Evolutionary conservation across 2,797 vertebrate species (phyloP).

Genomic region (Centropyge bicolor): DNA sequence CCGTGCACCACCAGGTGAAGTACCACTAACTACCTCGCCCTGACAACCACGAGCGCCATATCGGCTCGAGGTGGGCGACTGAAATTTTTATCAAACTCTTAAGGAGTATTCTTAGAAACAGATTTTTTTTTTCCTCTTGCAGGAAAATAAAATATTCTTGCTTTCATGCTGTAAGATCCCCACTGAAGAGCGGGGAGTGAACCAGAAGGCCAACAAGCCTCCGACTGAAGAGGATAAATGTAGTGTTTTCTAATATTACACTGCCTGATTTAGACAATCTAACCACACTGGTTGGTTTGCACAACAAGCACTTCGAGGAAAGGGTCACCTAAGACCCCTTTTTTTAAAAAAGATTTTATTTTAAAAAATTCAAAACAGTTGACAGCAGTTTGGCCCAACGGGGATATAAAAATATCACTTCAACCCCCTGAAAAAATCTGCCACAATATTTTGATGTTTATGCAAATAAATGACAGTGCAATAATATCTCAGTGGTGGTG

Average conservation of each 20-base stretch:
- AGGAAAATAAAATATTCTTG: background rate
- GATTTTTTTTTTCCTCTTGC: background rate
- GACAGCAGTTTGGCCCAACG: slow-evolving; percentile 51
- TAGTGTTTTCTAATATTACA: slow-evolving; percentile 54
- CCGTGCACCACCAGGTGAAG: slow-evolving; percentile 69
- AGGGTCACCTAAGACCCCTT: slow-evolving; percentile 49
- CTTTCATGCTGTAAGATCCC: slow-evolving; percentile 30
- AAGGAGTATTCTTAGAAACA: slow-evolving; percentile 29
- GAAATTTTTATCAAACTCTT: slow-evolving; percentile 1
- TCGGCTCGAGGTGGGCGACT: slow-evolving; percentile 1
- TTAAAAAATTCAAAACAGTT: slow-evolving; percentile 46
- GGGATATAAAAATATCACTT: slow-evolving; percentile 77
- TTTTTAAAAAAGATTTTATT: slow-evolving; percentile 45
- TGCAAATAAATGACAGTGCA: slow-evolving; percentile 75
- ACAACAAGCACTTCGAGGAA: slow-evolving; percentile 48
- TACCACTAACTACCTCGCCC: slow-evolving; percentile 22
- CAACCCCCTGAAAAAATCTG: slow-evolving; percentile 43
- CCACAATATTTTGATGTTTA: slow-evolving; percentile 79
- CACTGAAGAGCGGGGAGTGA: slow-evolving; percentile 11
- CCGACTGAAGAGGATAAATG: slow-evolving; percentile 41
- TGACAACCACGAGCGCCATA: background rate
- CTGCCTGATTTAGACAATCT: slow-evolving; percentile 66
- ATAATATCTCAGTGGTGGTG: slow-evolving; percentile 63
- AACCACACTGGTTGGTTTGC: slow-evolving; percentile 54
- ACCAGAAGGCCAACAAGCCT: slow-evolving; percentile 36